Base-by-base conservation (phyloP, 2,113 vertebrate genomes). In the Nothobranchius kuhntae region DNA sequence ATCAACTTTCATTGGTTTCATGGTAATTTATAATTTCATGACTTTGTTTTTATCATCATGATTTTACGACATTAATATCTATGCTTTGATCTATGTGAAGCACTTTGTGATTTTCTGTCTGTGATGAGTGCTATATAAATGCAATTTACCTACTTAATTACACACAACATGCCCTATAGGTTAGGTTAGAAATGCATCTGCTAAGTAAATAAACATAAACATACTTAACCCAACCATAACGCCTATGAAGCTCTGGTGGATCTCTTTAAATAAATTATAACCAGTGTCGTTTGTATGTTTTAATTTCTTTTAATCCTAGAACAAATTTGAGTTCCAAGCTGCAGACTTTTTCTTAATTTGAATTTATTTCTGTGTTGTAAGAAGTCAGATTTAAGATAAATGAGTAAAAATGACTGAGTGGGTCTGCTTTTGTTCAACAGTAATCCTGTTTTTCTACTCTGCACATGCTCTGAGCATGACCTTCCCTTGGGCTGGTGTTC, bases 401-500 rank as follows among this genome's bases (percentile, higher is more conserved):
- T 13, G 4, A 40, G 15, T 56, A 17, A 47, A 36, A 4, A 0
- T 48, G 15, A 35, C 14, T 61, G 48, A 59, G 48, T 13, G 47
- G 35, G 1, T 7, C 38, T 40, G 38, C 38, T 40, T 40, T 40
- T 40, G 38, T 40, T 40, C 38, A 3, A 21, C 61, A 53, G 26
- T 35, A 12, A 45, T 45, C 9, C 35, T 10, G 54, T 24, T 67
- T 30, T 55, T 14, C 53, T 48, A 12, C 61, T 55, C 55, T 26
- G 35, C 56, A 0, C 9, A 0, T 47, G 15, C 57, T 62, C 40
- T 48, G 40, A 30, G 1, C 2, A 48, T 51, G 71, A 80, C 83
- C 72, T 85, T 80, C 73, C 86, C 67, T 50, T n/a, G 26, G 77
- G 85, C 78, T 26, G 50, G 1, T 21, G 1, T 53, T 52, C 62